phyloP scores from a whole-genome alignment of 2,113 vertebrate genomes.

The Epinephelus cyanopodus region DNA sequence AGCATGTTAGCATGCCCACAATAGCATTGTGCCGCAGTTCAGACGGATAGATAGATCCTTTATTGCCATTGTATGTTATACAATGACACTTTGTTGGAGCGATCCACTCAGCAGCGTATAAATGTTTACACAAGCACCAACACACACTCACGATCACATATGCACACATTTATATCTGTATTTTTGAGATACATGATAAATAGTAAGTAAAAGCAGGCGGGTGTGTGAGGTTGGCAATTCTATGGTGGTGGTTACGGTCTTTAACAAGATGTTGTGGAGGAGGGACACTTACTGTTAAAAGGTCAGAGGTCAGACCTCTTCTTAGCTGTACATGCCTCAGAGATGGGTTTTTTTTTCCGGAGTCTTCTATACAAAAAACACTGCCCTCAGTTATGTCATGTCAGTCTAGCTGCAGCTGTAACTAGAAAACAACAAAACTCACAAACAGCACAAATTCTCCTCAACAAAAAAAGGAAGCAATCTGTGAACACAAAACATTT shows the following conservation, averaged over 20 bases:
- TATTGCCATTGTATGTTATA: no score
- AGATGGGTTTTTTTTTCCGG: background rate
- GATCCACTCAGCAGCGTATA: no score
- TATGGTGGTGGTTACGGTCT: background rate
- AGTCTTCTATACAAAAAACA: background rate
- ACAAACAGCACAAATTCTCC: background rate
- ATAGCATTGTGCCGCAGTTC: no score
- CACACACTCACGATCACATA: no score
- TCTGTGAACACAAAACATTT: conserved; percentile 14
- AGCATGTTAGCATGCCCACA: background rate
- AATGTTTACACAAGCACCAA: no score
- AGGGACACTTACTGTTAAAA: background rate
- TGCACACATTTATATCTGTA: no score
- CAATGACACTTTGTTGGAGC: no score
- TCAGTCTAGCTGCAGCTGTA: background rate
- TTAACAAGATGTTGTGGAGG: background rate
- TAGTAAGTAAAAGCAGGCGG: no score
- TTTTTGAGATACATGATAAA: no score
- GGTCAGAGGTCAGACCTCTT: conserved; percentile 16
- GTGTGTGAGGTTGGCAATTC: no score
- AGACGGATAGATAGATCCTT: no score
- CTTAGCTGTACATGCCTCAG: background rate
- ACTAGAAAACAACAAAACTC: background rate
- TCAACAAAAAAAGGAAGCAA: background rate
- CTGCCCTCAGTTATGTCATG: background rate